These are phyloP conservation scores for Biston betularia DNA, from an alignment of 2,888 invertebrate genomes.

Conservation along the genomic window DNA sequence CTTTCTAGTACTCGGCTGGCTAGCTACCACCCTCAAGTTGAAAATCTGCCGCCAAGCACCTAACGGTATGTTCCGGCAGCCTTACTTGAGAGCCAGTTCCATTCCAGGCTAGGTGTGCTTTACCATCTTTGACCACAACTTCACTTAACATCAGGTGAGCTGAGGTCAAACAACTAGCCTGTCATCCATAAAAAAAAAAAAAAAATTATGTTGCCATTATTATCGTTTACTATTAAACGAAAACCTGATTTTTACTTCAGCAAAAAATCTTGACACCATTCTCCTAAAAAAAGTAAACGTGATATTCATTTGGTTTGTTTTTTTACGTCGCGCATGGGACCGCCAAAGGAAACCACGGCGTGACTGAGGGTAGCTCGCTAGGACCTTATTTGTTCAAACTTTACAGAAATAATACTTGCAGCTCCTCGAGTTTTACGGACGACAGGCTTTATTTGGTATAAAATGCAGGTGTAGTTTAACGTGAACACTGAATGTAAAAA, in stretches of 20 bases:
- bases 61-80: too few relatives aligned
- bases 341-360: conserved; percentile 16
- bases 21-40: too few relatives aligned
- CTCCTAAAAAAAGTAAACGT: conserved; percentile 10
- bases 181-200: too few relatives aligned
- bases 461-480: neutral
- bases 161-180: too few relatives aligned
- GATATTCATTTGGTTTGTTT: conserved; percentile 9
- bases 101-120: too few relatives aligned
- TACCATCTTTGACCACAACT: too few relatives aligned
- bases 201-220: neutral
- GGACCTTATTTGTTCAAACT: conserved; percentile 10
- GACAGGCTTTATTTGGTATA: neutral
- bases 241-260: neutral
- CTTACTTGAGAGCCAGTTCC: too few relatives aligned
- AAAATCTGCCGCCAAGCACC: too few relatives aligned
- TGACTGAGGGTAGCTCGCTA: conserved; percentile 7
- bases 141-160: too few relatives aligned
- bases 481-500: too few relatives aligned
- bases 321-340: conserved; percentile 1
- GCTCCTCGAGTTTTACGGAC: conserved; percentile 1
- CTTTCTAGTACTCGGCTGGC: too few relatives aligned
- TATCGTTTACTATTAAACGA: neutral
- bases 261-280: neutral
- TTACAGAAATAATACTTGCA: conserved; percentile 8